Base-by-base conservation (phyloP, 2,888 invertebrate genomes). In the Cremastinae sp. region DNA sequence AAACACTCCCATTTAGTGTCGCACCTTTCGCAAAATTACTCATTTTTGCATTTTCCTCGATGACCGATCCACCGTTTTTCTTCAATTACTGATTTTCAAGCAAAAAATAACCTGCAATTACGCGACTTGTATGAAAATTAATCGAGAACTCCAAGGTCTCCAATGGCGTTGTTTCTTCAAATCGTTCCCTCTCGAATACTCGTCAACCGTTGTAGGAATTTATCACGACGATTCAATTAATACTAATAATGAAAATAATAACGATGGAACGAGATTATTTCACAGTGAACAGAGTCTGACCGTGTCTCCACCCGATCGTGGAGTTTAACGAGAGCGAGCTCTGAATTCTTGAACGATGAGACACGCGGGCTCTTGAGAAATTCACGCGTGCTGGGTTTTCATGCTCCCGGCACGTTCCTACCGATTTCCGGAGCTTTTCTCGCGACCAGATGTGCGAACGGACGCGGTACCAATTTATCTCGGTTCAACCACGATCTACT, bases 271-370 rank as follows among this genome's bases (percentile, higher is more conserved):
- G 71, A 47, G n/a, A 14, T 55, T 49, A 47, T 69, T 56, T 49
- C 47, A n/a, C 16, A 47, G 18, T 28, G 51, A 9, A 35, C 47
- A 16, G 8, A 35, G 9, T 62, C 64, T 58, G 53, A 39, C 56
- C 51, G 22, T 41, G 35, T 45, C 56, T 59, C 45, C 5, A 37
- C 55, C n/a, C n/a, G 16, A 61, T 71, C 47, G 53, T 49, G 37
- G 51, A 10, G 56, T 43, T 59, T 49, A 70, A 77, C 65, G 66
- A 73, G 78, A 80, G 62, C 76, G 80, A 79, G 80, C 80, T 81
- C 81, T 78, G 80, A 82, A 83, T 83, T 82, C 83, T 79, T 79
- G 61, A 62, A 74, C 78, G 79, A 81, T 82, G 83, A 83, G 28
- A 5, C 28, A 5, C 78, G 64, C 72, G 69, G 72, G 43, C 69